A percentile compares a stretch with the other conserved stretches of the same genome.
Evolutionary conservation across 2,797 vertebrate species (phyloP).

Genomic region (Fistularia commersonii): DNA sequence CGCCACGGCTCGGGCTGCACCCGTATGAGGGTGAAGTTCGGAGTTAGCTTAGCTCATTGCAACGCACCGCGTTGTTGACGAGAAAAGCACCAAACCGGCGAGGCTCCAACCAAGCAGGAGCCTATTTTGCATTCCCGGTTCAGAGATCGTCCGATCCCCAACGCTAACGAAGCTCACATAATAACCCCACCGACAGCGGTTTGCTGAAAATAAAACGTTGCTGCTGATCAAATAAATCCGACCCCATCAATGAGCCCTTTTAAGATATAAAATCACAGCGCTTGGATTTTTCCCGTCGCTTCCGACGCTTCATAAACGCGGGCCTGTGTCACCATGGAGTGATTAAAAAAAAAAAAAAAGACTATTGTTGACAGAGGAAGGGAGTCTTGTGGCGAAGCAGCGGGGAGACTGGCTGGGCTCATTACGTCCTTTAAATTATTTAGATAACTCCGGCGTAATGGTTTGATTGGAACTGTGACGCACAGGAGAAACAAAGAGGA

Average conservation of each 20-base stretch:
- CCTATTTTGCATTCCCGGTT: slow-evolving; percentile 5
- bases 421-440: slow-evolving; percentile 60
- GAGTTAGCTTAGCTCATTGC: no score
- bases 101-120: no score
- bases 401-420: slow-evolving; percentile 27
- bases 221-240: background rate
- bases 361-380: slow-evolving; percentile 4
- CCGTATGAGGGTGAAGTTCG: no score
- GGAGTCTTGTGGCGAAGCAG: slow-evolving; percentile 11
- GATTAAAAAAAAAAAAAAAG: no score
- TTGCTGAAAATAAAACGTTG: slow-evolving; percentile 15
- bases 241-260: background rate
- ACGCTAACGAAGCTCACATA: slow-evolving; percentile 20
- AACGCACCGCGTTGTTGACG: no score
- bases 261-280: no score
- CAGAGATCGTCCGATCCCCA: slow-evolving; percentile 3
- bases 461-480: slow-evolving; percentile 40
- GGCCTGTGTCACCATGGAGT: no score
- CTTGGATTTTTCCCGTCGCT: no score
- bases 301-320: no score
- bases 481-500: slow-evolving; percentile 25
- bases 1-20: no score
- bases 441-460: slow-evolving; percentile 44
- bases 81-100: no score
- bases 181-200: slow-evolving; percentile 12